phyloP scores from a whole-genome alignment of 2,888 invertebrate species.

The Toxonevra muliebris region DNA sequence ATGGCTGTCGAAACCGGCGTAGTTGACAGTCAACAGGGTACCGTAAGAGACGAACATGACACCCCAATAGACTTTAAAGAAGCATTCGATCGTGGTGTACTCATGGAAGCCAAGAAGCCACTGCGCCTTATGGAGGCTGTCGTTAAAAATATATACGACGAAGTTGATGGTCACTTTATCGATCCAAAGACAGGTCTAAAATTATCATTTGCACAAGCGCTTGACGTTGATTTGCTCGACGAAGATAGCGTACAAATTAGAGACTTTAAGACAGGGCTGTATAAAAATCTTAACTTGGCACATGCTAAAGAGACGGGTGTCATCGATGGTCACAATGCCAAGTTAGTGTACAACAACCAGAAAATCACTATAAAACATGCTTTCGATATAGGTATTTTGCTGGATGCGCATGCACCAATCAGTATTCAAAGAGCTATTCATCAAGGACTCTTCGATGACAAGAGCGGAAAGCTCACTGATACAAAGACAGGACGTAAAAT shows the following conservation, averaged over 20 bases:
- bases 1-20: slow-evolving; percentile 82
- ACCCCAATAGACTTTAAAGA: slow-evolving; percentile 81
- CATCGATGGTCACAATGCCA: slow-evolving; percentile 76
- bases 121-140: slow-evolving; percentile 84
- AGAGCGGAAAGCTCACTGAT: slow-evolving; percentile 83
- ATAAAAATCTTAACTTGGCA: slow-evolving; percentile 79
- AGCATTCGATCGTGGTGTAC: slow-evolving; percentile 83
- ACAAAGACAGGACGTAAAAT: slow-evolving; percentile 80
- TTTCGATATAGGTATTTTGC: slow-evolving; percentile 79
- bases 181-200: slow-evolving; percentile 82
- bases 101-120: slow-evolving; percentile 84
- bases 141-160: slow-evolving; percentile 81
- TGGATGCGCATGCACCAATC: slow-evolving; percentile 83
- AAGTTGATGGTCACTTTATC: slow-evolving; percentile 81
- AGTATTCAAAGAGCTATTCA: slow-evolving; percentile 86
- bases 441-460: slow-evolving; percentile 85
- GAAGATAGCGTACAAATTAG: slow-evolving; percentile 84
- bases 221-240: slow-evolving; percentile 83
- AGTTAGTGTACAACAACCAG: slow-evolving; percentile 71
- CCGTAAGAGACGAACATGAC: slow-evolving; percentile 70
- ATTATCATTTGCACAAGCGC: slow-evolving; percentile 83
- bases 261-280: slow-evolving; percentile 78
- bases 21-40: slow-evolving; percentile 79
- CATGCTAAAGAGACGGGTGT: slow-evolving; percentile 81
- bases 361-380: slow-evolving; percentile 80